Conservation (phyloP, 2,113 vertebrate species). For the Oplegnathus fasciatus region DNA sequence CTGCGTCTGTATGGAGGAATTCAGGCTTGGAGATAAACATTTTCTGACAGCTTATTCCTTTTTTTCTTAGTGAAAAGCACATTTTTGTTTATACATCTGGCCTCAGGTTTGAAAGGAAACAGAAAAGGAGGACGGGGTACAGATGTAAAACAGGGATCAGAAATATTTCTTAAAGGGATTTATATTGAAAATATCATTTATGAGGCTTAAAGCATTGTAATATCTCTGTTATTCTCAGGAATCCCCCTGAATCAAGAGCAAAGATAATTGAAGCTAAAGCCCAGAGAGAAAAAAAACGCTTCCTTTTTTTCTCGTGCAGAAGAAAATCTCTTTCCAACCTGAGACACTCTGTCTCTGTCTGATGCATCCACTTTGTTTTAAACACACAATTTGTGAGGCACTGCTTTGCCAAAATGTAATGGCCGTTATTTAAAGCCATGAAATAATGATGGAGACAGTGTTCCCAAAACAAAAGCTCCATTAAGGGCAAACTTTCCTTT, state of each 20-base stretch:
- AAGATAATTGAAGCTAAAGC: neutral
- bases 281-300: neutral
- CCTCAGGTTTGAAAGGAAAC: neutral
- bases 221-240: slow-evolving; percentile 1
- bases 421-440: slow-evolving; percentile 2
- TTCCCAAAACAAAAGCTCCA: slow-evolving; percentile 12
- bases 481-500: neutral
- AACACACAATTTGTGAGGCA: slow-evolving; percentile 7
- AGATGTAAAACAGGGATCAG: slow-evolving; percentile 3
- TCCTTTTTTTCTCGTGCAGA: neutral
- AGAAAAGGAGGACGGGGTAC: neutral
- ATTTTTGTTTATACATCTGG: slow-evolving; percentile 20
- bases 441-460: neutral
- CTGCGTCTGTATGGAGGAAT: neutral
- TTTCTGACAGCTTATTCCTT: neutral
- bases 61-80: neutral
- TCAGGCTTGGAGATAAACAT: neutral
- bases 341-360: neutral
- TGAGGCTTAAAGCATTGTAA: neutral
- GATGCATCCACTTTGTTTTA: slow-evolving; percentile 9
- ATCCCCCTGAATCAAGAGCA: neutral
- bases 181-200: neutral
- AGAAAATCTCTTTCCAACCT: neutral
- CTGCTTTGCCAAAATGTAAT: slow-evolving; percentile 5
- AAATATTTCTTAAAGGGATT: neutral